Conservation (phyloP, 2,888 invertebrate species). For the Netelia virgata region DNA sequence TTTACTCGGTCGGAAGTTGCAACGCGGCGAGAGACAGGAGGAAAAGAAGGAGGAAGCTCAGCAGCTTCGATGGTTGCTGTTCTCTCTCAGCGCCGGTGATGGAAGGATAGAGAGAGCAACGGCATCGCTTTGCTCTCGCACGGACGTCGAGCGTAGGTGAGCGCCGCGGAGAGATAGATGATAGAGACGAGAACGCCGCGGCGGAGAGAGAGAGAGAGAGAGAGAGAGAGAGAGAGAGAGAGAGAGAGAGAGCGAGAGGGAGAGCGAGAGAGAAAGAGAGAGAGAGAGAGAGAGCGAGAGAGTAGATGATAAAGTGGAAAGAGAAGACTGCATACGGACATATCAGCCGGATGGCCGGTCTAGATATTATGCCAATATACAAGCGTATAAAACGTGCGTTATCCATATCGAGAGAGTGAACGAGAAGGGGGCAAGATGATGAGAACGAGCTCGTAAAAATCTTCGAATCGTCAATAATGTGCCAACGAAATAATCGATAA, state of each 20-base stretch:
- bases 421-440: neutral
- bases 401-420: constrained; percentile 73
- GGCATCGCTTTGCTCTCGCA: constrained; percentile 10
- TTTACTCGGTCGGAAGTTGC: constrained; percentile 82
- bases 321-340: constrained; percentile 62
- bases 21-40: constrained; percentile 68
- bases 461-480: constrained; percentile 12
- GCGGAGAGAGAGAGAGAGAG: constrained; percentile 38
- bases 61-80: constrained; percentile 36
- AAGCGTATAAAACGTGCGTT: too few species aligned
- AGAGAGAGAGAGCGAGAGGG: constrained; percentile 52
- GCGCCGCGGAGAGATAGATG: constrained; percentile 45
- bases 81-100: constrained; percentile 14
- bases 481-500: constrained; percentile 26
- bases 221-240: constrained; percentile 49
- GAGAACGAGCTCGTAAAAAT: neutral
- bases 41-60: constrained; percentile 49
- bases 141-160: constrained; percentile 60
- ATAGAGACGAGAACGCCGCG: constrained; percentile 27
- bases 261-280: too few species aligned
- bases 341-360: constrained; percentile 82
- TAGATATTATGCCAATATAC: constrained; percentile 75
- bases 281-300: constrained; percentile 59
- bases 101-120: constrained; percentile 12
- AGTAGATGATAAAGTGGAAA: constrained; percentile 43